These are phyloP conservation scores for Oligia latruncula DNA, from an alignment of 2,888 invertebrate genomes.

Conservation along the genomic window DNA sequence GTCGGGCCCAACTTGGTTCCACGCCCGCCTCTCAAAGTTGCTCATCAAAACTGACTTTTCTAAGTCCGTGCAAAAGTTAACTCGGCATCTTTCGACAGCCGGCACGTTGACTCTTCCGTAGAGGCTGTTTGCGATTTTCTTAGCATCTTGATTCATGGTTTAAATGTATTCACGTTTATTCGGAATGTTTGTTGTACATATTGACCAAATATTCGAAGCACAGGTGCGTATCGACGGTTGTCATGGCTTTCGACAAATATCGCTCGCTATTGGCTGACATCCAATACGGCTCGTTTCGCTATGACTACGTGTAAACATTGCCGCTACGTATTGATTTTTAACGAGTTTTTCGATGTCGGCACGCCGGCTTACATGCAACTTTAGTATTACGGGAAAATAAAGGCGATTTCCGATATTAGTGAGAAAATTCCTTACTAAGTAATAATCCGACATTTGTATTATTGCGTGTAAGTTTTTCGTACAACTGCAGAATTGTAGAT, in stretches of 20 bases:
- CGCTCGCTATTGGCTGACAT: slow-evolving; percentile 75
- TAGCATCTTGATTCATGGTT: slow-evolving; percentile 80
- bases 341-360: slow-evolving; percentile 69
- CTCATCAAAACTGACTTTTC: slow-evolving; percentile 81
- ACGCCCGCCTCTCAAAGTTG: slow-evolving; percentile 85
- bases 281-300: slow-evolving; percentile 79
- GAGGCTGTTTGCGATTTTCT: slow-evolving; percentile 81
- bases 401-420: slow-evolving; percentile 43
- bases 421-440: slow-evolving; percentile 43
- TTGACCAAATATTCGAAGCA: slow-evolving; percentile 76
- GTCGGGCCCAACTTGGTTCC: slow-evolving; percentile 95
- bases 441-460: slow-evolving; percentile 41
- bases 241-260: slow-evolving; percentile 79
- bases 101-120: slow-evolving; percentile 86
- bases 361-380: slow-evolving; percentile 54
- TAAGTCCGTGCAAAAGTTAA: slow-evolving; percentile 80
- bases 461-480: slow-evolving; percentile 25
- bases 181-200: slow-evolving; percentile 66
- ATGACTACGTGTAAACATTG: slow-evolving; percentile 84
- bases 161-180: slow-evolving; percentile 51
- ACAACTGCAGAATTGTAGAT: background rate
- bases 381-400: slow-evolving; percentile 52
- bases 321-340: slow-evolving; percentile 79
- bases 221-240: slow-evolving; percentile 76
- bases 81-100: slow-evolving; percentile 86